Evolutionary conservation across 2,797 vertebrate genomes (phyloP), one percentile per base, ranked within the genome.

Genomic region (Cichlasoma orientale): DNA sequence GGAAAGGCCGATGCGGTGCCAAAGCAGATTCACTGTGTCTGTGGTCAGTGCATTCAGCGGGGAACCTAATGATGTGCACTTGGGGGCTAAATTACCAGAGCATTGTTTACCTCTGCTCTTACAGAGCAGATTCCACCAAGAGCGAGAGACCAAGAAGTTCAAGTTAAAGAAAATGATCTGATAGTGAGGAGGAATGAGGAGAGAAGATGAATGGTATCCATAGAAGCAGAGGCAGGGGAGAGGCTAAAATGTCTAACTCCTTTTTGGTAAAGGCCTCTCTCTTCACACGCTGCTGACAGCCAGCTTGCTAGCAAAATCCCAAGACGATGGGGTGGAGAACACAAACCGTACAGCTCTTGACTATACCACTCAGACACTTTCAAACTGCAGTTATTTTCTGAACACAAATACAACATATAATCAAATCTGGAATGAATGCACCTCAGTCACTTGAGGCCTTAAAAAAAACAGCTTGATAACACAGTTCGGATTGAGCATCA

Each of bases 21-120:
- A 89, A 66, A 86, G 89, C 86, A 89, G 89, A 93, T 94, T 94
- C 91, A 92, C 78, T 57, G 76, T 58, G 75, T 90, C 84, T 84
- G 86, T 79, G 92, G 92, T 88, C 89, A 80, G 85, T 50, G 89
- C 74, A 86, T 90, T 92, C 88, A 77, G 83, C 53, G 0, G 77
- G 82, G 83, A 85, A 70, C 85, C 86, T 92, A 90, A 93, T 91
- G 91, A 93, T 88, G 91, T 74, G 83, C 91, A 90, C 88, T 93
- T 89, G 88, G 12, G 56, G 89, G 74, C 88, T 86, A 83, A 88
- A 94, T 93, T 85, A 92, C 90, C 78, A 70, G 55, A 73, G 72
- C 83, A 85, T 85, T 93, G 92, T 92, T 94, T 93, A 93, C 90
- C 83, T 88, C 87, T 86, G 79, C 73, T 82, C 71, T 71, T 52